Conservation (phyloP, 2,113 vertebrate species). For the Mirza zaza region DNA sequence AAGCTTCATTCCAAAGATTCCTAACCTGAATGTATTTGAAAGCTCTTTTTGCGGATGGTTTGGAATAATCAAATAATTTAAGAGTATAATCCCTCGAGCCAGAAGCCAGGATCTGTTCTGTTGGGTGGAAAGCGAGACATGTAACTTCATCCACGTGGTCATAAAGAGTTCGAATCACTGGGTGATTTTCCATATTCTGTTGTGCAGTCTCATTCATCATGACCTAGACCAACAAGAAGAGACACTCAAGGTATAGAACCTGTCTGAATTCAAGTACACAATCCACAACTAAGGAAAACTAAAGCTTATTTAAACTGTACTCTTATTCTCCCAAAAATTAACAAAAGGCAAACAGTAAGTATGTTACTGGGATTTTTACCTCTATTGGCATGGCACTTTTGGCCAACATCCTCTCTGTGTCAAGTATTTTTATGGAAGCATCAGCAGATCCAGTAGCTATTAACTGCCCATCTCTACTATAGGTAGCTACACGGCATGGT, state of each 20-base stretch:
- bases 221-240: slow-evolving; percentile 86
- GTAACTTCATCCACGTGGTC: slow-evolving; percentile 99
- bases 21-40: slow-evolving; percentile 99
- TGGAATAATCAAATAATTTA: slow-evolving; percentile 99
- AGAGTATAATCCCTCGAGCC: slow-evolving; percentile 98
- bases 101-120: slow-evolving; percentile 97
- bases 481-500: slow-evolving; percentile 95
- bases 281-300: accelerated
- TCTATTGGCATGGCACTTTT: slow-evolving; percentile 99
- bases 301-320: not conserved
- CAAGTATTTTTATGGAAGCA: slow-evolving; percentile 98
- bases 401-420: slow-evolving; percentile 98
- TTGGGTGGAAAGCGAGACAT: slow-evolving; percentile 96
- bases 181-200: slow-evolving; percentile 99
- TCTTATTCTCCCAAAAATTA: not conserved
- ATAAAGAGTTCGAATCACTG: slow-evolving; percentile 96
- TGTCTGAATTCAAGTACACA: not conserved
- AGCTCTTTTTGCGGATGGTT: slow-evolving; percentile 98
- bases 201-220: slow-evolving; percentile 99
- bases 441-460: slow-evolving; percentile 98
- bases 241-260: not conserved
- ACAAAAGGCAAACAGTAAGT: accelerated
- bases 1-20: not conserved
- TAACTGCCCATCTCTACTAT: slow-evolving; percentile 96
- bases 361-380: slow-evolving; percentile 78